These are phyloP conservation scores for Philaenus spumarius DNA, from an alignment of 1,140 invertebrate species.

Conservation along the genomic window DNA sequence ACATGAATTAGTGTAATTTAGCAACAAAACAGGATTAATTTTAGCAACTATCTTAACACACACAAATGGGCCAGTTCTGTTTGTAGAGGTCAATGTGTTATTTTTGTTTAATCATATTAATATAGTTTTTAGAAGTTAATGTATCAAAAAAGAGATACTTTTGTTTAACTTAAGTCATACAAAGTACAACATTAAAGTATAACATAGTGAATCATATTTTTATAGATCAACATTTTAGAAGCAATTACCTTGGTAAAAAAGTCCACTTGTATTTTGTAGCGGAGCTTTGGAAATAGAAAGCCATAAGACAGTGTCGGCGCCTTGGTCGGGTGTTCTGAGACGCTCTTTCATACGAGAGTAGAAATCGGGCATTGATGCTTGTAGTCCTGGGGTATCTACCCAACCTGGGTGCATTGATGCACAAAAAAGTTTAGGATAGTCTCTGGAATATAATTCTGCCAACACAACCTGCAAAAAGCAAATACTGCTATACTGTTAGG, in stretches of 20 bases:
- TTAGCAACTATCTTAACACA: too few relatives aligned
- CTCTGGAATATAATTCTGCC: slow-evolving; percentile 41
- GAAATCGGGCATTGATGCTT: slow-evolving; percentile 43
- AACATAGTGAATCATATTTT: too few relatives aligned
- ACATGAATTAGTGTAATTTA: too few relatives aligned
- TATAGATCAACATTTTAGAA: too few relatives aligned
- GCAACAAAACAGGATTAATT: too few relatives aligned
- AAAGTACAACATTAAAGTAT: neutral
- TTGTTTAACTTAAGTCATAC: neutral
- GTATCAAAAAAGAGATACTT: neutral
- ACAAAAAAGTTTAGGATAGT: slow-evolving; percentile 43
- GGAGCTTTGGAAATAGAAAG: slow-evolving; percentile 42
- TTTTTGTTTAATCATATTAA: too few relatives aligned
- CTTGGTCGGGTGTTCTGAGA: slow-evolving; percentile 42
- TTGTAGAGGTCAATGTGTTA: too few relatives aligned
- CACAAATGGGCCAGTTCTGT: too few relatives aligned
- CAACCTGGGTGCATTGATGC: slow-evolving; percentile 48
- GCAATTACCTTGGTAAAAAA: slow-evolving; percentile 46
- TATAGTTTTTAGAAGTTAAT: too few relatives aligned
- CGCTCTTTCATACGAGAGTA: slow-evolving; percentile 43
- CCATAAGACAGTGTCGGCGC: slow-evolving; percentile 48
- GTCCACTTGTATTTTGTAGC: slow-evolving; percentile 36
- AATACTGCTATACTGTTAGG: too few relatives aligned
- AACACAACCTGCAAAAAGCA: slow-evolving; percentile 31
- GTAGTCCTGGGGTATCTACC: slow-evolving; percentile 45